Evolutionary conservation across 2,888 invertebrate species (phyloP), one percentile per base, ranked within the genome.

Genomic region (Dryocosmus kuriphilus): DNA sequence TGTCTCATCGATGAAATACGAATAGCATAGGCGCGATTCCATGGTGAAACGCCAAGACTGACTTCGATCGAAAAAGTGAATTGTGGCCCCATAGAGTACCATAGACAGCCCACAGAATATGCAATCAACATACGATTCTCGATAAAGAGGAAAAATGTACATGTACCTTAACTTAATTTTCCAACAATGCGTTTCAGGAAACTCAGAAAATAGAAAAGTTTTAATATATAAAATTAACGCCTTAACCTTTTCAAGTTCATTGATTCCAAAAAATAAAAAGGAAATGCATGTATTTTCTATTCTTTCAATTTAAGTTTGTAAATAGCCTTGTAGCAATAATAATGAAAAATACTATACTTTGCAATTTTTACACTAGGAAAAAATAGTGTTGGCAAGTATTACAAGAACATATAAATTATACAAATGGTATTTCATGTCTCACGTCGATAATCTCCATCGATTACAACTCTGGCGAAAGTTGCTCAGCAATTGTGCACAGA

Each of bases 1-100:
- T 79, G 80, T 35, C 75, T 46, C 75, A 41, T 30, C 60, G 71
- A 30, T 79, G 46, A 80, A 79, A 77, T 77, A 74, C 61, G 79
- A 77, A 77, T 24, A n/a, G 74, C 62, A 62, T 55, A 61, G 24
- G 46, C 41, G 61, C 51, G 32, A 67, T 38, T 38, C 11, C 4
- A 38, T 27, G 38, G 63, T 63, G 61, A 46, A 55, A 22, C 27
- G 30, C 62, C 19, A 38, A 75, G 77, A 57, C 38, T 46, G 38
- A 24, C 65, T 75, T 32, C 27, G 62, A 35, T 71, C 78, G 55
- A 30, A 74, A 79, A 63, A 74, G 32, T 74, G 76, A 76, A 79
- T 79, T 77, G 79, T 38, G 74, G 79, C 67, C 32, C 74, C 79
- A 71, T 62, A 62, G 74, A 77, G 74, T 62, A 35, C 32, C 27